Evolutionary conservation across 1,140 invertebrate species (phyloP), one percentile per base, ranked within the genome.

Genomic region (Tetraneura akinire): DNA sequence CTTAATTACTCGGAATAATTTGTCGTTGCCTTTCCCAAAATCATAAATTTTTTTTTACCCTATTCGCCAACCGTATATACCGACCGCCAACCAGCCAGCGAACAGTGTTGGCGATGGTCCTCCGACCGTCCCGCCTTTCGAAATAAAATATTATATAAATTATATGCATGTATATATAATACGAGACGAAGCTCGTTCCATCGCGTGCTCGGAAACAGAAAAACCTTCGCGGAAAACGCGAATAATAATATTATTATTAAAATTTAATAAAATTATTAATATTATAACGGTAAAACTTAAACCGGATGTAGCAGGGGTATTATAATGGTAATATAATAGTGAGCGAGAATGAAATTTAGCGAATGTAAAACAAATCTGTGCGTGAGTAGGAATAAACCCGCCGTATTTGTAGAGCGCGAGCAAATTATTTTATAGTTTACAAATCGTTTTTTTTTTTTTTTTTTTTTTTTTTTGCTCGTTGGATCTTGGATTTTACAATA

Each of bases 1-100:
- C 53, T 78, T 78, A 78, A 78, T 78, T 78, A 78, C 74, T 78
- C 74, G 74, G 74, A 78, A 78, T 78, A 78, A 78, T 78, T 78
- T 78, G 74, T 78, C 74, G 62, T 60, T 60, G 73, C 74, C 55
- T 78, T 78, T 78, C 23, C 74, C 74, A 37, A 62, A 78, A 78
- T 78, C 74, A 47, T 78, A 78, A 78, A 62, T 78, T 78, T 78
- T 78, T 78, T 78, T 78, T 62, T 37, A 42, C 53, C 74, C 53
- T 14, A 68, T 45, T 23, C 32, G 13, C 37, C 37, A n/a, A n/a
- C n/a, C n/a, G n/a, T n/a, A n/a, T n/a, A n/a, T n/a, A 26, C 60
- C 14, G 9, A 1, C 26, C 26, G 26, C 23, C 55, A 11, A n/a
- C n/a, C 23, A 13, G 26, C 26, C 57, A 8, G 5, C 57, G n/a